Evolutionary conservation across 2,113 vertebrate genomes (phyloP).

Genomic region (Centropus bengalensis): DNA sequence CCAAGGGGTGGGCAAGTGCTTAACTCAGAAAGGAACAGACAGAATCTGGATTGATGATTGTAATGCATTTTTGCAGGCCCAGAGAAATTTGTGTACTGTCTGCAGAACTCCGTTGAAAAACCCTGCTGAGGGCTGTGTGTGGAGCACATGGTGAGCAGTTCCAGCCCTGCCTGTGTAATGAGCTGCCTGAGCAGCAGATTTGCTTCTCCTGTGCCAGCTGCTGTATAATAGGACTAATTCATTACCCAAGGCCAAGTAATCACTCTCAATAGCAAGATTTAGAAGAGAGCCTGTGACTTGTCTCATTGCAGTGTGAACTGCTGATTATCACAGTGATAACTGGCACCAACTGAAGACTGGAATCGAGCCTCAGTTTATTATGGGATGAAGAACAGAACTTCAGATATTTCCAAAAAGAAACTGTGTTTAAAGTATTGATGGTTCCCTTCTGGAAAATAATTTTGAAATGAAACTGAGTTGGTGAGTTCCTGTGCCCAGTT

Average conservation of each 20-base stretch:
- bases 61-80: not conserved
- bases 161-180: slow-evolving; percentile 26
- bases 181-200: slow-evolving; percentile 55
- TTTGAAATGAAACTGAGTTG: not conserved
- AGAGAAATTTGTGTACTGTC: not conserved
- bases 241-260: slow-evolving; percentile 57
- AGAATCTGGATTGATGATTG: not conserved
- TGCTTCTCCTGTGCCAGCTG: slow-evolving; percentile 52
- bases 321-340: not conserved
- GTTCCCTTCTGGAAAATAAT: not conserved
- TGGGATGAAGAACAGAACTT: not conserved
- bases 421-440: not conserved
- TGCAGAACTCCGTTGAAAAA: slow-evolving; percentile 3
- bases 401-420: not conserved
- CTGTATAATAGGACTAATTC: slow-evolving; percentile 63
- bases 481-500: not conserved
- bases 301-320: not conserved
- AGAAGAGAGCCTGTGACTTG: not conserved
- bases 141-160: slow-evolving; percentile 1
- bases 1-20: not conserved
- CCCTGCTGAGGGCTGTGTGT: slow-evolving; percentile 13
- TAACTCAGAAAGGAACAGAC: not conserved
- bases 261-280: slow-evolving; percentile 59
- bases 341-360: not conserved
- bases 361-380: not conserved